Conservation (phyloP, 2,113 vertebrate genomes). For the Papio anubis region DNA sequence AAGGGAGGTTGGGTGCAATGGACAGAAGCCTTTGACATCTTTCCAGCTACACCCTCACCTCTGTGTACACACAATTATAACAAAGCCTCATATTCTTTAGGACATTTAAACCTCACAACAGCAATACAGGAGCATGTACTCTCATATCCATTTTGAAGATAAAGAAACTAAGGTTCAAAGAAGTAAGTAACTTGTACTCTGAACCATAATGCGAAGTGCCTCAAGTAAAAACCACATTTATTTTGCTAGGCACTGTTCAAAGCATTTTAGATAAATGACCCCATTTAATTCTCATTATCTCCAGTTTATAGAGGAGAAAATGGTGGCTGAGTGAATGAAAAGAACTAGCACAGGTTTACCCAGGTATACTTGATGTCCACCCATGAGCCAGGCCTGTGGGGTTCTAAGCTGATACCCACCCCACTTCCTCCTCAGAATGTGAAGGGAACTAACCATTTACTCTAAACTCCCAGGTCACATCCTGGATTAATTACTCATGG, state of each 20-base stretch:
- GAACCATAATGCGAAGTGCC: not conserved
- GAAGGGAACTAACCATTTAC: not conserved
- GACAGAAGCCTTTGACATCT: not conserved
- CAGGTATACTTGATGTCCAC: no score
- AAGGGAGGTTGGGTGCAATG: accelerated
- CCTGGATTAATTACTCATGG: no score
- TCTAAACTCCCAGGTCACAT: not conserved
- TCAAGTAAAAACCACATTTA: not conserved
- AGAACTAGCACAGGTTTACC: not conserved
- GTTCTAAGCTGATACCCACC: accelerated
- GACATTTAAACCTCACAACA: not conserved
- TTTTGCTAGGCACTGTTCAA: not conserved
- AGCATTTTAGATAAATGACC: not conserved
- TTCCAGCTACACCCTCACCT: not conserved
- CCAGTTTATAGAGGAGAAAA: not conserved
- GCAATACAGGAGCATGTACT: accelerated
- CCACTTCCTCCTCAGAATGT: not conserved
- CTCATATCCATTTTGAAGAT: not conserved
- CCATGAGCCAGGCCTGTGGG: not conserved
- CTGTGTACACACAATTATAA: no score
- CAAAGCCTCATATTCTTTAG: accelerated
- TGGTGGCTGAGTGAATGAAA: not conserved
- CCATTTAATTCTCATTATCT: not conserved
- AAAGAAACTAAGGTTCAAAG: not conserved
- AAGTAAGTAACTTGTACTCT: not conserved